Conservation (phyloP, 2,797 vertebrate genomes). For the Prionace glauca region DNA sequence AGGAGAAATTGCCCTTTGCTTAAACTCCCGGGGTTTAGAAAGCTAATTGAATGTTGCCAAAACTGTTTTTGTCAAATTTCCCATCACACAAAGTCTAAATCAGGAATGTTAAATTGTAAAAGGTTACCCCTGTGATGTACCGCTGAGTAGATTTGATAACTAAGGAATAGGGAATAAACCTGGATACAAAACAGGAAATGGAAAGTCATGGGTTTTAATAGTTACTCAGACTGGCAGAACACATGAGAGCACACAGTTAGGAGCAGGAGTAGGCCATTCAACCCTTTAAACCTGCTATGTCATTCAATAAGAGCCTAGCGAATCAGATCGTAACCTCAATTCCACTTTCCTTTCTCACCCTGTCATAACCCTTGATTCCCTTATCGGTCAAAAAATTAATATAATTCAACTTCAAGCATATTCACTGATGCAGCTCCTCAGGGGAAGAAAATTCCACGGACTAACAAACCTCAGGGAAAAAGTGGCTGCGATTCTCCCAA, state of each 20-base stretch:
- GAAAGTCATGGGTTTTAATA: neutral
- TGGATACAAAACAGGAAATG: neutral
- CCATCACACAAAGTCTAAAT: neutral
- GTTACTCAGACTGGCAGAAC: neutral
- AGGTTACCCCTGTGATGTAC: neutral
- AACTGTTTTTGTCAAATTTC: neutral
- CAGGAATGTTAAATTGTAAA: neutral
- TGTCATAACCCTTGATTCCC: too few relatives aligned
- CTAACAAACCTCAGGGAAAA: too few relatives aligned
- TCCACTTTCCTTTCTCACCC: too few relatives aligned
- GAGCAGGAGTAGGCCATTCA: too few relatives aligned
- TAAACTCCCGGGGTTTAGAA: neutral
- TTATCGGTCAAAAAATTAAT: too few relatives aligned
- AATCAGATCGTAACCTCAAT: too few relatives aligned
- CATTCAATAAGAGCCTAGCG: too few relatives aligned
- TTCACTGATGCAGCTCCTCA: too few relatives aligned
- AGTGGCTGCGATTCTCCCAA: too few relatives aligned
- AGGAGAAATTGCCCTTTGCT: neutral
- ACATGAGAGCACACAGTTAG: neutral
- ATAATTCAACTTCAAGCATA: too few relatives aligned
- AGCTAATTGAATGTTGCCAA: neutral
- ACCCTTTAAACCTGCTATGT: too few relatives aligned
- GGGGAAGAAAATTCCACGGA: too few relatives aligned
- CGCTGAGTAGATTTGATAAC: neutral
- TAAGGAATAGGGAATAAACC: neutral